Conservation (phyloP, 2,797 vertebrate species). For the Lithobates pipiens region DNA sequence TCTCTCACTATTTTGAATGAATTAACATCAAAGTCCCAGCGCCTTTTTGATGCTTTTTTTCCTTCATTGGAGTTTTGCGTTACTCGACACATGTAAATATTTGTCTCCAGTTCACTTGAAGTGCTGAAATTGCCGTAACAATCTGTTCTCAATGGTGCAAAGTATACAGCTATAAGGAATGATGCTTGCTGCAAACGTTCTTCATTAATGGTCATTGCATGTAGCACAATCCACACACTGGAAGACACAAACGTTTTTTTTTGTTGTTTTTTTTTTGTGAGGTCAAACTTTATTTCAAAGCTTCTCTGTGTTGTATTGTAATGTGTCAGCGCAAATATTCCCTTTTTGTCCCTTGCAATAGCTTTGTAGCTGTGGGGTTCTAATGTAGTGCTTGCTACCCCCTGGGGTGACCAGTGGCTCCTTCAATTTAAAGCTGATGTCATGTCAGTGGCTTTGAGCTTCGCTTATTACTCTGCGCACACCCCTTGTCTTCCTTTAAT, state of each 20-base stretch:
- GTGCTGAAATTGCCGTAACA: too few relatives aligned
- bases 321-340: slow-evolving; percentile 2
- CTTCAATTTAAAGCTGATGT: slow-evolving; percentile 19
- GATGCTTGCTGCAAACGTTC: too few relatives aligned
- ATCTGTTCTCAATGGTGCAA: too few relatives aligned
- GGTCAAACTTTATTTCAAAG: neutral
- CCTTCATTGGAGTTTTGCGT: too few relatives aligned
- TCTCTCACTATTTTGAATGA: too few relatives aligned
- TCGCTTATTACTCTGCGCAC: slow-evolving; percentile 18
- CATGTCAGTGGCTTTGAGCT: slow-evolving; percentile 9
- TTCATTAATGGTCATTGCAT: neutral
- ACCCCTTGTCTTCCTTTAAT: neutral
- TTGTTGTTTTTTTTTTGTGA: neutral
- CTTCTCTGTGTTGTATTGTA: neutral
- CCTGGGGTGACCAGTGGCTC: slow-evolving; percentile 3
- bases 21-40: too few relatives aligned
- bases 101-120: too few relatives aligned
- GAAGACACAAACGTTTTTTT: neutral
- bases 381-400: neutral
- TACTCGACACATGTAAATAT: too few relatives aligned
- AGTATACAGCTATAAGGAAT: too few relatives aligned
- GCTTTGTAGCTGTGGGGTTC: neutral
- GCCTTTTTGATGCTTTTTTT: too few relatives aligned
- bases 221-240: neutral
- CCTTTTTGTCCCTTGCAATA: slow-evolving; percentile 14